phyloP scores from a whole-genome alignment of 1,140 invertebrate genomes.

The Lethocerus indicus region DNA sequence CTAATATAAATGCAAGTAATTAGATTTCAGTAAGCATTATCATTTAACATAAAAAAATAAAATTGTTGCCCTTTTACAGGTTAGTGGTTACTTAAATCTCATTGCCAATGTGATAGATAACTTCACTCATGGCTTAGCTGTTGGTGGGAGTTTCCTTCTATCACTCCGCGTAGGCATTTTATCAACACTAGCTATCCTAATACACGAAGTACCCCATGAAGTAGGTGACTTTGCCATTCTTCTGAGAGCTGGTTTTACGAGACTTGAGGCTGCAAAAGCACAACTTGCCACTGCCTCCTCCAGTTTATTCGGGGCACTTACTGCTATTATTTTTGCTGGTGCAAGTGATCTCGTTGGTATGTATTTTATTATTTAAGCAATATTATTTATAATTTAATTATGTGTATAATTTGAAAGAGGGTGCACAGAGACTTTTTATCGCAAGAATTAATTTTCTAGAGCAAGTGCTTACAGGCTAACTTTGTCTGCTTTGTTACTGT shows the following conservation, averaged over 20 bases:
- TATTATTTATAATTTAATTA: too few species aligned
- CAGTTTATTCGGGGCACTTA: constrained; percentile 71
- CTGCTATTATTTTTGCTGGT: constrained; percentile 53
- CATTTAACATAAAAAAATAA: too few species aligned
- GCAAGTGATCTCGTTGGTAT: constrained; percentile 2
- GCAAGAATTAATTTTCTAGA: too few species aligned
- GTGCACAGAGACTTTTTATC: too few species aligned
- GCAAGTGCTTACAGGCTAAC: too few species aligned
- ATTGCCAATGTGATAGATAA: constrained; percentile 94
- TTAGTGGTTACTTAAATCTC: constrained; percentile 74
- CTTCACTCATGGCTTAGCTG: constrained; percentile 90
- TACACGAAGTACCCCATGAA: constrained; percentile 86
- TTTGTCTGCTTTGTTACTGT: too few species aligned
- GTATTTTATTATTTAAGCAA: background rate
- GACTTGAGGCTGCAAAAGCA: constrained; percentile 85
- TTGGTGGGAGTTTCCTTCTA: constrained; percentile 88
- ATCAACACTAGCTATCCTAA: constrained; percentile 82
- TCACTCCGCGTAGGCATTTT: constrained; percentile 70
- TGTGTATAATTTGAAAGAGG: too few species aligned
- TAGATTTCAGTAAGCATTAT: too few species aligned
- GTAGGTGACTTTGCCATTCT: constrained; percentile 95
- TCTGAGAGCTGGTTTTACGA: constrained; percentile 77
- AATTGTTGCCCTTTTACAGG: background rate
- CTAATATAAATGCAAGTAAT: too few species aligned
- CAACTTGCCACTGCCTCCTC: constrained; percentile 77